Conservation (phyloP, 1,140 invertebrate genomes). For the Macrobrachium rosenbergii region DNA sequence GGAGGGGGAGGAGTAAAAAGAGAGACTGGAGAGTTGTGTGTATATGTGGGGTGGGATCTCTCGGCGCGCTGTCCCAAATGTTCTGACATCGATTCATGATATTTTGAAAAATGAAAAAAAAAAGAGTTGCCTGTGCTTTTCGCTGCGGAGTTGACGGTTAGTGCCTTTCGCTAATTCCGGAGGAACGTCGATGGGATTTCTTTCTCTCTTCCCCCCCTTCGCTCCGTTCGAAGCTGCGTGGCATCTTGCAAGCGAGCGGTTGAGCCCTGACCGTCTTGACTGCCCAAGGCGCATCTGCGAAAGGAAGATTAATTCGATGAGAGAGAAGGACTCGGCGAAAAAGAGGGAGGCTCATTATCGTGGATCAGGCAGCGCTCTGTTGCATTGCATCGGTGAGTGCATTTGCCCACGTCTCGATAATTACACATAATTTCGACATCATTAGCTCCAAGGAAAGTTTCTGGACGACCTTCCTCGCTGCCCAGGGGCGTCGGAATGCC, state of each 20-base stretch:
- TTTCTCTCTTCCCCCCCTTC: too few relatives aligned
- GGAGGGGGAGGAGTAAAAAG: neutral
- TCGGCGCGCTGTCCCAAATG: conserved; percentile 51
- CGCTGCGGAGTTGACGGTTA: conserved; percentile 33
- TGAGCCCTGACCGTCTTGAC: too few relatives aligned
- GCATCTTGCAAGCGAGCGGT: too few relatives aligned
- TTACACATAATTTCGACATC: conserved; percentile 5
- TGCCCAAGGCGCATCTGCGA: neutral
- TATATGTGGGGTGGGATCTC: conserved; percentile 15
- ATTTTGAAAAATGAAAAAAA: conserved; percentile 55
- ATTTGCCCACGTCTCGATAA: conserved; percentile 58
- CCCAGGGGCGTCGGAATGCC: neutral
- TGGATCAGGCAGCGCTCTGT: conserved; percentile 47
- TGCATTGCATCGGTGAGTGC: conserved; percentile 57
- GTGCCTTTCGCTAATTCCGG: too few relatives aligned
- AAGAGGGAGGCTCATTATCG: conserved; percentile 49
- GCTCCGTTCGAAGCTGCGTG: too few relatives aligned
- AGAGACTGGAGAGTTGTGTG: neutral
- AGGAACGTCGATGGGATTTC: too few relatives aligned
- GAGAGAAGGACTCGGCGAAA: neutral
- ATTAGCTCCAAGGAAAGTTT: too few relatives aligned
- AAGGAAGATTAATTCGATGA: neutral
- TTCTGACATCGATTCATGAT: conserved; percentile 60
- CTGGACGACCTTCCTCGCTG: too few relatives aligned
- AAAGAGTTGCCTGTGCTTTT: conserved; percentile 63